Conservation (phyloP, 1,140 invertebrate species). For the Tenebrio molitor region DNA sequence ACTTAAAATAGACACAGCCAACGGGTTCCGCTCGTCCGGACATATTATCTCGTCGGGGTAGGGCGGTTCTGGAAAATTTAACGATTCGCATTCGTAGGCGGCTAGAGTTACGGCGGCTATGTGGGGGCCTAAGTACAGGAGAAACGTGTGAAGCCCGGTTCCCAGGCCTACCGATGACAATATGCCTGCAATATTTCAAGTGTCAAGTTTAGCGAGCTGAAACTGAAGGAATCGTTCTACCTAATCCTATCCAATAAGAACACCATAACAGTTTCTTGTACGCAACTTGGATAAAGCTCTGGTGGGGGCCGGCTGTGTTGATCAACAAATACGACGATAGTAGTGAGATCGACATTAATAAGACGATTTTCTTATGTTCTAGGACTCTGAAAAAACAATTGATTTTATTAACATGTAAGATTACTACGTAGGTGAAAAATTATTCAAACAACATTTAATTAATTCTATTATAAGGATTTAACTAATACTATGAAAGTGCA, state of each 20-base stretch:
- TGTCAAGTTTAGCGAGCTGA: neutral
- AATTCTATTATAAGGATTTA: too few relatives aligned
- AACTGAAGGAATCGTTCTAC: slow-evolving; percentile 43
- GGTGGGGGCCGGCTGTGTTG: slow-evolving; percentile 68
- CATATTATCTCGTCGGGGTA: slow-evolving; percentile 92
- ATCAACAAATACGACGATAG: slow-evolving; percentile 65
- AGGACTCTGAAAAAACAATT: slow-evolving; percentile 68
- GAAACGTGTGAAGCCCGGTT: slow-evolving; percentile 98
- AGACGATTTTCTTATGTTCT: slow-evolving; percentile 69
- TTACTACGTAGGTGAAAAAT: slow-evolving; percentile 42
- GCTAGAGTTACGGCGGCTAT: slow-evolving; percentile 97
- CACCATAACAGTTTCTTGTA: slow-evolving; percentile 78
- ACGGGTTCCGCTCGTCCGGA: slow-evolving; percentile 72
- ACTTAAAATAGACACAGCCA: slow-evolving; percentile 79
- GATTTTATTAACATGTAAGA: slow-evolving; percentile 20
- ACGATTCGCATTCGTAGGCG: slow-evolving; percentile 95
- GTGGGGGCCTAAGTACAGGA: slow-evolving; percentile 95
- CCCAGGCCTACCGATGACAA: slow-evolving; percentile 98
- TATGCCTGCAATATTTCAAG: slow-evolving; percentile 78
- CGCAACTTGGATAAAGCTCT: slow-evolving; percentile 65
- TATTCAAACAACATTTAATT: too few relatives aligned
- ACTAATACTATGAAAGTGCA: too few relatives aligned
- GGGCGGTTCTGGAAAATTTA: slow-evolving; percentile 95
- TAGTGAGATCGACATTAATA: slow-evolving; percentile 64
- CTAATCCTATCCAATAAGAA: slow-evolving; percentile 93